A percentile compares a stretch with the other conserved stretches of the same genome.
Conservation (phyloP, 1,140 invertebrate genomes). For the Camponotus pennsylvanicus region DNA sequence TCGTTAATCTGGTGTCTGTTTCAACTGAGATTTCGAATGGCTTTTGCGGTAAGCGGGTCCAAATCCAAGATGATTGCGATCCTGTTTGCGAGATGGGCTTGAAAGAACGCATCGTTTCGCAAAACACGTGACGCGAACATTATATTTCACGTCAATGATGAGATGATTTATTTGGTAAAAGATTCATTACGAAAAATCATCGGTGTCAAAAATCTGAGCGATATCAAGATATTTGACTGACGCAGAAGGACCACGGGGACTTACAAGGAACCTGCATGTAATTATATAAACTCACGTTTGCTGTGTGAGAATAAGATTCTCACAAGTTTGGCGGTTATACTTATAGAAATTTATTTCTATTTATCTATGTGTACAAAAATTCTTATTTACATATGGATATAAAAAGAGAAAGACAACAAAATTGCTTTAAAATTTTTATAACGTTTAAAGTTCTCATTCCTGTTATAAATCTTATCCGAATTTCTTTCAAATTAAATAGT, state of each 20-base stretch:
- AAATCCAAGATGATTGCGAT: constrained; percentile 42
- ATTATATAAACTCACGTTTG: neutral
- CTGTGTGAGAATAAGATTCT: constrained; percentile 2
- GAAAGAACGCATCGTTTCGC: neutral
- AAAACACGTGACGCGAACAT: neutral
- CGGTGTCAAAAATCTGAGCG: neutral
- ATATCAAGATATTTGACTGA: neutral
- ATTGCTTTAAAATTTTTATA: constrained; percentile 10
- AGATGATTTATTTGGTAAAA: neutral
- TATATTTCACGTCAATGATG: neutral
- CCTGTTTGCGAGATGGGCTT: neutral
- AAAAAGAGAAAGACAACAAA: neutral
- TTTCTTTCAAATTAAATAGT: neutral
- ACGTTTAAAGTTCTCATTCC: neutral
- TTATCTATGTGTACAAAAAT: neutral
- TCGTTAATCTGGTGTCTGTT: neutral
- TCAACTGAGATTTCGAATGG: neutral
- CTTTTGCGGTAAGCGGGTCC: neutral
- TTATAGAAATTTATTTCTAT: neutral
- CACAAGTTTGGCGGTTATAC: neutral
- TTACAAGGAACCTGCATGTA: neutral
- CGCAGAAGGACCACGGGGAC: neutral
- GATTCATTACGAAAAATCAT: neutral
- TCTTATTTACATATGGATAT: too few relatives aligned
- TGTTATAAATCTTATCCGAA: neutral